These are phyloP conservation scores for Menura novaehollandiae DNA, from an alignment of 2,113 vertebrate species.

Conservation along the genomic window DNA sequence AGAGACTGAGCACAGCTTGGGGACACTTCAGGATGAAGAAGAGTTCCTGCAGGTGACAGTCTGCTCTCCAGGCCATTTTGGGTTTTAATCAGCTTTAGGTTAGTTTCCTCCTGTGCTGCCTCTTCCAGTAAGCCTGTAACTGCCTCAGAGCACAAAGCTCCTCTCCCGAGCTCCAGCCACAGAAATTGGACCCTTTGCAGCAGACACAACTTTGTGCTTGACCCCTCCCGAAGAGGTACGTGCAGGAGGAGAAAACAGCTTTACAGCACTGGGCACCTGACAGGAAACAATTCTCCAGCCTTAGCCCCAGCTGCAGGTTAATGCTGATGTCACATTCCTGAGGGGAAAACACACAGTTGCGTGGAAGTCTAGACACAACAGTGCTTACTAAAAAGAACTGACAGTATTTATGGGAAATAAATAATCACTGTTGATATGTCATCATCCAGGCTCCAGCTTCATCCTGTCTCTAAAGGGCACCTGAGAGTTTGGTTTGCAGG, in stretches of 20 bases:
- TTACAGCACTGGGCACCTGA: neutral
- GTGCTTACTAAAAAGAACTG: neutral
- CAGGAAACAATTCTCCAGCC: neutral
- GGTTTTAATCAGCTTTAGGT: neutral
- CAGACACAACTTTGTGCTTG: neutral
- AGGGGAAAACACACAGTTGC: too few species aligned
- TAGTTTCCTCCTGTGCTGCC: neutral
- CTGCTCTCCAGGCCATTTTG: neutral
- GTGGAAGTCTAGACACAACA: neutral
- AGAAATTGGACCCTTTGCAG: neutral
- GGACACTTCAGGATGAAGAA: neutral
- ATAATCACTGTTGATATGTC: neutral
- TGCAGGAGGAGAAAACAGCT: too few species aligned
- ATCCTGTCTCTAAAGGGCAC: neutral
- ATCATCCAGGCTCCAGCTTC: neutral
- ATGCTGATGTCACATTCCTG: neutral
- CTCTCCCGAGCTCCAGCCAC: neutral
- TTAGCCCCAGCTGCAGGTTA: neutral
- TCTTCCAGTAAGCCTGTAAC: neutral
- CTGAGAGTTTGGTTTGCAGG: neutral
- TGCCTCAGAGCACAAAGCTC: neutral
- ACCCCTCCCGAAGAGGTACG: too few species aligned
- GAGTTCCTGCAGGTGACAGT: neutral
- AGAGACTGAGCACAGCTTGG: accelerated
- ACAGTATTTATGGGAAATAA: neutral